Conservation (phyloP, 2,888 invertebrate species). For the Sycophila texana region DNA sequence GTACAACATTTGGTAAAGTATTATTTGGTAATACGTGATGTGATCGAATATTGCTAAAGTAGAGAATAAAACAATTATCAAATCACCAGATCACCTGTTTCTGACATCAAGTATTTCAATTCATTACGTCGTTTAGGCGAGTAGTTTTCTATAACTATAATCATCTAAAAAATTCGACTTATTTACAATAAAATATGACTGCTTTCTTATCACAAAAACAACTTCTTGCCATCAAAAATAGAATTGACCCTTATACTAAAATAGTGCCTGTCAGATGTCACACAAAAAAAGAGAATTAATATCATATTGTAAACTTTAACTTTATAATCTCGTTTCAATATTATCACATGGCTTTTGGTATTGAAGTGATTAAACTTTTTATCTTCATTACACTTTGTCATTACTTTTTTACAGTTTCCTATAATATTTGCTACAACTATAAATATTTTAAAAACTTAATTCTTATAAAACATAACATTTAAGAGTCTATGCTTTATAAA, state of each 20-base stretch:
- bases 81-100: slow-evolving; percentile 43
- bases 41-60: slow-evolving; percentile 47
- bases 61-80: slow-evolving; percentile 54
- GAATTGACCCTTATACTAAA: slow-evolving; percentile 34
- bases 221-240: slow-evolving; percentile 29
- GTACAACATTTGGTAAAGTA: slow-evolving; percentile 68
- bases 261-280: background rate
- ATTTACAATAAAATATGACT: slow-evolving; percentile 43
- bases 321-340: too few relatives aligned
- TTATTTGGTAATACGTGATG: slow-evolving; percentile 63
- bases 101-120: slow-evolving; percentile 55
- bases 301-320: too few relatives aligned
- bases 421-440: too few relatives aligned
- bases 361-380: too few relatives aligned
- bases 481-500: too few relatives aligned
- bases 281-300: too few relatives aligned
- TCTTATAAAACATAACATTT: too few relatives aligned
- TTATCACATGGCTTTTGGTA: too few relatives aligned
- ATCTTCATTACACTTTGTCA: too few relatives aligned
- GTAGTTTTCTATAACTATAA: slow-evolving; percentile 8
- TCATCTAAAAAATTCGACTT: slow-evolving; percentile 19
- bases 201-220: slow-evolving; percentile 44
- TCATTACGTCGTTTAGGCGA: slow-evolving; percentile 42
- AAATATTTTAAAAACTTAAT: too few relatives aligned
- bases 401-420: too few relatives aligned